phyloP scores from a whole-genome alignment of 2,113 vertebrate genomes.

The Phodopus roborovskii region DNA sequence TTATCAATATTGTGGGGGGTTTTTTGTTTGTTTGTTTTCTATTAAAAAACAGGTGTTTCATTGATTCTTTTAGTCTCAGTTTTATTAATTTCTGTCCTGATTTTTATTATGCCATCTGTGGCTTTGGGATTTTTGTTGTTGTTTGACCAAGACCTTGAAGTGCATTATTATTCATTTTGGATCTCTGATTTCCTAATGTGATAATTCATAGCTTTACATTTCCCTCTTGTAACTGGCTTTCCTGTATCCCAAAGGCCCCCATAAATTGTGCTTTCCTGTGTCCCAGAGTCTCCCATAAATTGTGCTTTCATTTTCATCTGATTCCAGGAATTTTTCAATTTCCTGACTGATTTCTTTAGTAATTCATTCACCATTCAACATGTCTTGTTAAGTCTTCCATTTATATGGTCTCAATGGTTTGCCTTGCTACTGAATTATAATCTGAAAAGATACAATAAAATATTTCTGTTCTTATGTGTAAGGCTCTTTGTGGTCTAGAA shows the following conservation, averaged over 20 bases:
- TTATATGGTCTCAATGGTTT: background rate
- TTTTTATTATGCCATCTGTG: background rate
- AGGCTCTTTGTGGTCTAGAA: background rate
- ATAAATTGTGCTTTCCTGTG: background rate
- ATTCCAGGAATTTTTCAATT: background rate
- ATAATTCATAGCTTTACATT: background rate
- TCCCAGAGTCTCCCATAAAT: background rate
- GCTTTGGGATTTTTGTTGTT: background rate
- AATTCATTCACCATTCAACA: background rate
- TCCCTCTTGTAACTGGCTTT: background rate
- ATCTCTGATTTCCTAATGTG: background rate
- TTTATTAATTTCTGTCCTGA: background rate
- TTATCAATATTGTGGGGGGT: background rate
- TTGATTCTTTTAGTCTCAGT: background rate
- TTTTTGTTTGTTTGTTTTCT: background rate
- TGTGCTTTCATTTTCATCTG: background rate
- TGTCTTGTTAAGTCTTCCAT: background rate
- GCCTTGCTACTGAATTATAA: background rate
- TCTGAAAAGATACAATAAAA: background rate
- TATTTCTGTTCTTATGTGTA: background rate
- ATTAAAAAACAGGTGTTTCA: background rate
- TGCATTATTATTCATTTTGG: background rate
- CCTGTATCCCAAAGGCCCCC: background rate
- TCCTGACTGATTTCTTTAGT: background rate
- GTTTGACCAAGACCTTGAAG: background rate